Evolutionary conservation across 1,140 invertebrate species (phyloP), one percentile per base, ranked within the genome.

Genomic region (Trichomalopsis sarcophagae): DNA sequence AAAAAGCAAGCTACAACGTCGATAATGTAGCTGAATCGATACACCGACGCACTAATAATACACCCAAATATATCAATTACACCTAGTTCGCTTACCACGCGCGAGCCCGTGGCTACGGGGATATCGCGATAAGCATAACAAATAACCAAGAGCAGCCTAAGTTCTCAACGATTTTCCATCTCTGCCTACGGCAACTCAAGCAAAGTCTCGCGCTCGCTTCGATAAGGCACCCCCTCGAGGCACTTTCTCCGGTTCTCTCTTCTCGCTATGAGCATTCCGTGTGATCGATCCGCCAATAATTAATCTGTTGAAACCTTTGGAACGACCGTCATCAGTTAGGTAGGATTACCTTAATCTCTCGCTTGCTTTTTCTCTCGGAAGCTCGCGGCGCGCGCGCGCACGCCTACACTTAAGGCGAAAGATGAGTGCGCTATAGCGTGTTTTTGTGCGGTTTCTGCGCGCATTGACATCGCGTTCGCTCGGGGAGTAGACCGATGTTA

Each of bases 271-370:
- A 40, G 30, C 73, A 75, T 66, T 82, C 55, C 10, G 55, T 2
- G 50, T 9, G 86, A 89, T 90, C 87, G 87, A 89, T 90, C 86
- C 81, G 47, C 81, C 87, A 71, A 78, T 87, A 89, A 92, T 92
- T 92, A 91, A 92, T 92, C 90, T 89, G 89, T 88, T 90, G 90
- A 92, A 92, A 90, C 91, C 92, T 92, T 91, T 91, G 86, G 77
- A 92, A 90, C 88, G 89, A 90, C 86, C 89, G 89, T 92, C 91
- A 91, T 91, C 90, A 89, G 89, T 92, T 91, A 91, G 88, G 82
- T 88, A 77, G 89, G 89, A 90, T 91, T 92, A 92, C 88, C 88
- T 89, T 91, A 91, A 91, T 92, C 90, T 90, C 88, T 90, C 11
- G 9, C 36, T n/a, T n/a, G 17, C 23, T 47, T 69, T 47, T 9